Evolutionary conservation across 2,113 vertebrate species (phyloP), one percentile per base, ranked within the genome.

Genomic region (Neoarius graeffei): DNA sequence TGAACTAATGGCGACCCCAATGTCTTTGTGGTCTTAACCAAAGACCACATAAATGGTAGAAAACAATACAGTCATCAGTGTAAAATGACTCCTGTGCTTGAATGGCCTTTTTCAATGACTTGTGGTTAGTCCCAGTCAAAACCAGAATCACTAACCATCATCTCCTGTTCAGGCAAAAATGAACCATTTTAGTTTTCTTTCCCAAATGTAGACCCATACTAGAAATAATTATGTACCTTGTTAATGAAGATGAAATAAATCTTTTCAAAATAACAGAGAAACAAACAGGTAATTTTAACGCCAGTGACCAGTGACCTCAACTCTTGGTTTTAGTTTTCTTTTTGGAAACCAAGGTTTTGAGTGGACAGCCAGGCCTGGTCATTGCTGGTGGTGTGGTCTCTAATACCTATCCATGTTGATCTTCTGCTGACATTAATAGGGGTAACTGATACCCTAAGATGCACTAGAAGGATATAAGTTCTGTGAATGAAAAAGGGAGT

Each of bases 81-180:
- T 48, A 66, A 60, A 60, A 59, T 74, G 77, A 80, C 77, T 80
- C 77, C 52, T 4, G 14, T 11, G 48, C 20, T 25, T 52, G 20
- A 77, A 77, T 77, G 20, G n/a, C 30, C 15, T 14, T 19, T 59
- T 30, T 57, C 60, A 35, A 42, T 60, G 15, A 57, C 27, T n/a
- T 79, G 50, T 10, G 76, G 25, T 79, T 79, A 56, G 25, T 79
- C 52, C 79, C n/a, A 81, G 54, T 59, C 54, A 81, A 59, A 81
- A 59, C 17, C 57, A 52, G 9, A 77, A 73, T 76, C 20, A 50
- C 20, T 25, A 48, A 52, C 9, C 20, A 25, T 42, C 35, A 20
- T 52, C 19, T 76, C 52, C 42, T 76, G 20, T 25, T 50, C 48
- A 14, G 42, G 73, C 25, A 76, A 77, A n/a, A 77, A 77, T n/a